Evolutionary conservation across 2,797 vertebrate species (phyloP).

Genomic region (Melanotaenia maccullochi): DNA sequence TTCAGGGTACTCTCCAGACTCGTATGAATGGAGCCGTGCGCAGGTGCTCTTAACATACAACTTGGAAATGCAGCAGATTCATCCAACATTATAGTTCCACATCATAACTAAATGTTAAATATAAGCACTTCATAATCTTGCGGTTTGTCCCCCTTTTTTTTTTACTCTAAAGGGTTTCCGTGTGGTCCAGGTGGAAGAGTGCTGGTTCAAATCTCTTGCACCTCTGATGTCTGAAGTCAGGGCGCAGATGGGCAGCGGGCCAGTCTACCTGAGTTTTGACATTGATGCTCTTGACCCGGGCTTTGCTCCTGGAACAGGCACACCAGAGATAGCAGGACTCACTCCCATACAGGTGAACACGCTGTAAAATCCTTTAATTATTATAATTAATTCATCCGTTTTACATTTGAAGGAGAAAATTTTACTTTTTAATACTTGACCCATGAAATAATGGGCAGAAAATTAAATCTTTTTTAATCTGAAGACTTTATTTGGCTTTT

Average conservation of each 20-base stretch:
- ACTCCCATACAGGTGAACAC: conserved; percentile 89
- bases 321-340: conserved; percentile 93
- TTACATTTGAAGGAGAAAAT: too few species aligned
- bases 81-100: background rate
- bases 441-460: too few species aligned
- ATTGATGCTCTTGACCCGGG: conserved; percentile 92
- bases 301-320: conserved; percentile 93
- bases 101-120: background rate
- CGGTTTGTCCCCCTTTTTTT: too few species aligned
- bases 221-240: conserved; percentile 92
- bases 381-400: background rate
- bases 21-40: conserved; percentile 84
- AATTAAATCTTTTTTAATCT: too few species aligned
- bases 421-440: too few species aligned
- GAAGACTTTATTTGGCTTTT: too few species aligned
- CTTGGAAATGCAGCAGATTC: background rate
- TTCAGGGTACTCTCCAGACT: conserved; percentile 81
- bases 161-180: conserved; percentile 87
- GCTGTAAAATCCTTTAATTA: background rate
- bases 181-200: conserved; percentile 88
- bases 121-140: background rate
- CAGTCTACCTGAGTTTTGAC: conserved; percentile 93
- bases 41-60: conserved; percentile 82
- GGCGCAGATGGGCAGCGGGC: conserved; percentile 86
- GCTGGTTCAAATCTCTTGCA: conserved; percentile 91